Base-by-base conservation (phyloP, 1,140 invertebrate genomes). In the Brachionus rotundiformis region DNA sequence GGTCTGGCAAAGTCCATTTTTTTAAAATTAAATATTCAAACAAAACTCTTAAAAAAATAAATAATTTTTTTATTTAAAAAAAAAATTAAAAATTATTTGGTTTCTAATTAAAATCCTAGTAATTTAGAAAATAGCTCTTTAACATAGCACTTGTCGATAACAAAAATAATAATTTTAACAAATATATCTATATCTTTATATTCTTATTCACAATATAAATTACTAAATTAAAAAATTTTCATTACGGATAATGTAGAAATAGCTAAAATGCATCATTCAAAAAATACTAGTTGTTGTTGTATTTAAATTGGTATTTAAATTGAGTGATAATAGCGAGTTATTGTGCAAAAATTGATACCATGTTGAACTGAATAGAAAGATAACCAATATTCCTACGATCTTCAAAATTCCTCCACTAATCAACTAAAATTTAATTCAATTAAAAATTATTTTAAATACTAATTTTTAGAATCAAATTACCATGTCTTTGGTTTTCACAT, bases 401-500 rank as follows among this genome's bases (percentile, higher is more conserved):
- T 73, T 73, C 36, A 73, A 44, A 27, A 73, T 29, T 25, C 36
- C 68, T 3, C 68, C 68, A 4, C 36, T 25, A 13, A 73, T 44
- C 10, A 73, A 11, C 68, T 73, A 44, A 27, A 44, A 73, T 41
- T 13, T 41, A 47, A 23, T 44, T 19, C 41, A 44, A 41, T 7
- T 19, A 16, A 39, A 39, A 71, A 41, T 71, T 41, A 39, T n/a
- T 31, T 68, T 65, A n/a, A n/a, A n/a, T n/a, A n/a, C n/a, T n/a
- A n/a, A 31, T 10, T 31, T 65, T 65, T 65, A 65, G 31, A 65
- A 29, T 6, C 3, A 77, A 19, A 13, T 79, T 33, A 79, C 76
- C 76, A 79, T 79, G 19, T 79, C 76, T 19, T 39, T 36, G 8
- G 59, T 79, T 59, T 31, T 79, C 13, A 79, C 31, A n/a, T 54